A percentile compares a stretch with the other conserved stretches of the same genome.
phyloP scores from a whole-genome alignment of 2,113 vertebrate genomes.

The Melanostigma gelatinosum region DNA sequence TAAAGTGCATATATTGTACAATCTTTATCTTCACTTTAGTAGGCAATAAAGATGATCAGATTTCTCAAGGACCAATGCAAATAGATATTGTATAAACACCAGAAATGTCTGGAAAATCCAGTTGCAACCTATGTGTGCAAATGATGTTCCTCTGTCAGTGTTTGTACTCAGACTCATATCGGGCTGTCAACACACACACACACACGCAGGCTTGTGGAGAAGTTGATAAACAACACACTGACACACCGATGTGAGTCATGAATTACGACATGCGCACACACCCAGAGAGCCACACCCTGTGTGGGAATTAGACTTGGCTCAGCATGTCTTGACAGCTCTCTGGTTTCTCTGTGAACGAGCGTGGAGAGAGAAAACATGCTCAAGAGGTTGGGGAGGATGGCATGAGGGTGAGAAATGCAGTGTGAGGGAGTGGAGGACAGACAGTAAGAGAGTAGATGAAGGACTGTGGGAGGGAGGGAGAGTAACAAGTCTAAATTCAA shows the following conservation, averaged over 20 bases:
- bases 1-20: background rate
- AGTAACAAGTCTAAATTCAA: background rate
- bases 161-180: background rate
- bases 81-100: background rate
- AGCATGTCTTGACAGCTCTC: constrained; percentile 50
- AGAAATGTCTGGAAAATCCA: background rate
- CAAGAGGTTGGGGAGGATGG: background rate
- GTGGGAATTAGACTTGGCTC: constrained; percentile 43
- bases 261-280: constrained; percentile 34
- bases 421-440: background rate
- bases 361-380: background rate
- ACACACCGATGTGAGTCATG: constrained; percentile 51
- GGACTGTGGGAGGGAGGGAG: background rate
- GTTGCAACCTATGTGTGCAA: background rate
- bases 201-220: background rate
- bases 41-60: background rate
- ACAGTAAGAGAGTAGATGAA: background rate
- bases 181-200: background rate
- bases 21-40: background rate
- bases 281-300: constrained; percentile 57
- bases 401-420: constrained; percentile 18
- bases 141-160: background rate
- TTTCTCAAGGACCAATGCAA: background rate
- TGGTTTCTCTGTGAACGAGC: constrained; percentile 24
- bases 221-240: constrained; percentile 18